Conservation (phyloP, 2,797 vertebrate species). For the Ctenochaetus hawaiiensis region DNA sequence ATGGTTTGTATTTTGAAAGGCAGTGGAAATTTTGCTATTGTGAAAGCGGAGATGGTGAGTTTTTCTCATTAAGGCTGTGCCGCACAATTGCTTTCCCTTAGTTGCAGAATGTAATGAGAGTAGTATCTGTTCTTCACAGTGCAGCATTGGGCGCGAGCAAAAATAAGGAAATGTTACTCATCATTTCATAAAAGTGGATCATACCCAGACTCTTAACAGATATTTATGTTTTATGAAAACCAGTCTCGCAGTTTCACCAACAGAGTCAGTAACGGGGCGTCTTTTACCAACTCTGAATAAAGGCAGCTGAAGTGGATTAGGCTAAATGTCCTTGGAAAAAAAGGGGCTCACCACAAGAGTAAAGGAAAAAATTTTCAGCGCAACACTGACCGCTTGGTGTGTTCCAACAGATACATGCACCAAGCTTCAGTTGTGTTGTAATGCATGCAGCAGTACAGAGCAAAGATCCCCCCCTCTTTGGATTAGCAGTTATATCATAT, state of each 20-base stretch:
- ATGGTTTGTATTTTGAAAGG: slow-evolving; percentile 59
- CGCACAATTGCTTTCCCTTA: slow-evolving; percentile 36
- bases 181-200: slow-evolving; percentile 83
- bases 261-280: slow-evolving; percentile 76
- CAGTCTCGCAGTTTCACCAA: slow-evolving; percentile 79
- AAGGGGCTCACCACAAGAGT: slow-evolving; percentile 83
- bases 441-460: slow-evolving; percentile 45
- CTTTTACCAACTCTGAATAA: slow-evolving; percentile 83
- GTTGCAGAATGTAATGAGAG: slow-evolving; percentile 50
- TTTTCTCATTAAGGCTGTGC: slow-evolving; percentile 44
- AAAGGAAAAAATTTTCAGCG: slow-evolving; percentile 80
- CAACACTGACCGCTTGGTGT: slow-evolving; percentile 83
- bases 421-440: slow-evolving; percentile 55
- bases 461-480: slow-evolving; percentile 2
- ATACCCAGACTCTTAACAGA: slow-evolving; percentile 84
- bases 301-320: slow-evolving; percentile 88
- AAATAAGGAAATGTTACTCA: slow-evolving; percentile 86
- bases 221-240: slow-evolving; percentile 87
- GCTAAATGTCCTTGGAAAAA: slow-evolving; percentile 86
- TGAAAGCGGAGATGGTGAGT: slow-evolving; percentile 47
- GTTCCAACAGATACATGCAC: slow-evolving; percentile 74
- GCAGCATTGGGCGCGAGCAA: slow-evolving; percentile 56
- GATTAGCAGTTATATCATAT: slow-evolving; percentile 1
- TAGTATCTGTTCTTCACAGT: slow-evolving; percentile 66
- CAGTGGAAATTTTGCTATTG: slow-evolving; percentile 58